Evolutionary conservation across 1,140 invertebrate species (phyloP).

Genomic region (Pogonus chalceus): DNA sequence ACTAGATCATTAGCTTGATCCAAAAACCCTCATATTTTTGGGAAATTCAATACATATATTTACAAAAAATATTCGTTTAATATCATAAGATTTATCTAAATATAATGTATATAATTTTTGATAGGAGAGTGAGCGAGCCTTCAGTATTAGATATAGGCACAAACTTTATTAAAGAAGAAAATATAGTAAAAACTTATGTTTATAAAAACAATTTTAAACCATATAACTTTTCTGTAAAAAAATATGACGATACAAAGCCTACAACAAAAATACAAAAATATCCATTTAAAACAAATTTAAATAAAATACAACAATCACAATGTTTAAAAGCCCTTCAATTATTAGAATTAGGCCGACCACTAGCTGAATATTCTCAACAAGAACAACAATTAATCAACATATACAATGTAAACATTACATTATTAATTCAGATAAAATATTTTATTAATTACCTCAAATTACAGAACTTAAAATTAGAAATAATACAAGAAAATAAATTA

Average conservation of each 20-base stretch:
- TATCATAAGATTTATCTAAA: too few relatives aligned
- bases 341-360: slow-evolving; percentile 14
- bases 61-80: too few relatives aligned
- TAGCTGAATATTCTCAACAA: slow-evolving; percentile 1
- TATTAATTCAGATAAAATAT: slow-evolving; percentile 1
- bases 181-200: slow-evolving; percentile 14
- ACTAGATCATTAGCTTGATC: too few relatives aligned
- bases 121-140: slow-evolving; percentile 11
- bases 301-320: slow-evolving; percentile 15
- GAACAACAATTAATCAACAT: slow-evolving; percentile 13
- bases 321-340: slow-evolving; percentile 25
- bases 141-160: slow-evolving; percentile 5
- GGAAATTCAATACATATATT: too few relatives aligned
- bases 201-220: slow-evolving; percentile 15
- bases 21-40: too few relatives aligned
- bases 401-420: slow-evolving; percentile 16
- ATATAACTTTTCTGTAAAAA: slow-evolving; percentile 7
- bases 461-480: slow-evolving; percentile 20
- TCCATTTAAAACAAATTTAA: slow-evolving; percentile 15
- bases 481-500: slow-evolving; percentile 20
- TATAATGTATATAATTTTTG: too few relatives aligned
- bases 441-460: slow-evolving; percentile 11
- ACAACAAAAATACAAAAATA: slow-evolving; percentile 12
- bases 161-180: slow-evolving; percentile 15
- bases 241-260: slow-evolving; percentile 3